These are phyloP conservation scores for Crotalus horridus DNA, from an alignment of 2,113 vertebrate species.

Conservation along the genomic window DNA sequence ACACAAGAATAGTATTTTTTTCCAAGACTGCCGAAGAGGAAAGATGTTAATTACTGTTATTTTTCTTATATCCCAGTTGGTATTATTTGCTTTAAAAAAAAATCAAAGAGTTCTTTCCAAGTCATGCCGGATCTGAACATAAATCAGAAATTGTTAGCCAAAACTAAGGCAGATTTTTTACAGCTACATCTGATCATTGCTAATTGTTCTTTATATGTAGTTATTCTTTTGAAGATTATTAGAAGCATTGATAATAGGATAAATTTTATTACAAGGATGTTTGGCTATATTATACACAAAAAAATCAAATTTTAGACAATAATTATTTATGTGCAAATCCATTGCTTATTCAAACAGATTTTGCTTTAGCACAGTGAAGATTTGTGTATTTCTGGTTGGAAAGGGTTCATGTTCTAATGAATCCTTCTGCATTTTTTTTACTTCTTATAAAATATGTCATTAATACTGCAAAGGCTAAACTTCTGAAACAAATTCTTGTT, in stretches of 20 bases:
- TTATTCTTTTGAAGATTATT: neutral
- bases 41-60: neutral
- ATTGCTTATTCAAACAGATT: conserved; percentile 46
- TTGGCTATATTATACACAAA: conserved; percentile 1
- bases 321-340: neutral
- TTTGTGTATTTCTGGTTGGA: conserved; percentile 51
- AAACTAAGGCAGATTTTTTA: neutral
- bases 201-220: neutral
- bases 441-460: conserved; percentile 37
- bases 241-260: neutral
- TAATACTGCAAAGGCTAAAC: conserved; percentile 52
- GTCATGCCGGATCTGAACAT: neutral
- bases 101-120: neutral
- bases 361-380: conserved; percentile 49
- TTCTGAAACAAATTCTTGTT: conserved; percentile 62
- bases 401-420: conserved; percentile 43
- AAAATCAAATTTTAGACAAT: conserved; percentile 42
- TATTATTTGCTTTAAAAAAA: neutral
- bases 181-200: neutral
- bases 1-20: neutral
- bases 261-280: neutral
- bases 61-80: neutral
- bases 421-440: conserved; percentile 56
- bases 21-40: neutral
- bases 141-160: conserved; percentile 24